phyloP scores from a whole-genome alignment of 1,140 invertebrate genomes.

The Trichomalopsis sarcophagae region DNA sequence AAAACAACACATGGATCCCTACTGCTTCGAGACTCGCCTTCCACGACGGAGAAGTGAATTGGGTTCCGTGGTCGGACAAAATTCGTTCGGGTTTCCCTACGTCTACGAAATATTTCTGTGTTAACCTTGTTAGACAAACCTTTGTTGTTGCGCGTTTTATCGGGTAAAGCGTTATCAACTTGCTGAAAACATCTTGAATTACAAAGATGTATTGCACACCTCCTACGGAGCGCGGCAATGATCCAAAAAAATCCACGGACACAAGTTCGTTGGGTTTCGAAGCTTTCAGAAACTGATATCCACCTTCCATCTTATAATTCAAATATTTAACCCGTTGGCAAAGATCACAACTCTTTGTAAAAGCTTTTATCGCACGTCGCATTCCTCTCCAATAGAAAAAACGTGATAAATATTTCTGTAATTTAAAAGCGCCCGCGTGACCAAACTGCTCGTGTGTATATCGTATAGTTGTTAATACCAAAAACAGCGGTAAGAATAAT shows the following conservation, averaged over 20 bases:
- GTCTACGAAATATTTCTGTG: background rate
- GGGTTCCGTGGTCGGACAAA: slow-evolving; percentile 5
- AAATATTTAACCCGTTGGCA: slow-evolving; percentile 42
- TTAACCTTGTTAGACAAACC: slow-evolving; percentile 3
- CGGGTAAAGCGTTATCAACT: slow-evolving; percentile 33
- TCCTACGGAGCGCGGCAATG: background rate
- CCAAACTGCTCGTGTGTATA: slow-evolving; percentile 57
- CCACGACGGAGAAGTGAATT: slow-evolving; percentile 5
- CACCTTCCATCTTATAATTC: background rate
- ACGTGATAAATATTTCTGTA: slow-evolving; percentile 56
- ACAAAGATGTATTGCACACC: slow-evolving; percentile 39
- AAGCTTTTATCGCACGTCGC: slow-evolving; percentile 41
- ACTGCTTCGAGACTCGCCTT: background rate
- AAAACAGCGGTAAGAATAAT: background rate
- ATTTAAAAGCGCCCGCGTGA: slow-evolving; percentile 60
- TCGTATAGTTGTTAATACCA: background rate
- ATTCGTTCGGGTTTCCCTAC: background rate
- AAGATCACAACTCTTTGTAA: slow-evolving; percentile 42
- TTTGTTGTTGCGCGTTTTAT: background rate
- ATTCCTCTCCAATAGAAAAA: slow-evolving; percentile 58
- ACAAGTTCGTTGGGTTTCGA: background rate
- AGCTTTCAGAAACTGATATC: background rate
- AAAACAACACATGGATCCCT: slow-evolving; percentile 36
- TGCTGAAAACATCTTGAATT: slow-evolving; percentile 27
- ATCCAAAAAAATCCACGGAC: slow-evolving; percentile 47